Percentiles rank a stretch among this genome's conserved stretches.
Conservation (phyloP, 1,140 invertebrate genomes). For the Anastatus disparis region DNA sequence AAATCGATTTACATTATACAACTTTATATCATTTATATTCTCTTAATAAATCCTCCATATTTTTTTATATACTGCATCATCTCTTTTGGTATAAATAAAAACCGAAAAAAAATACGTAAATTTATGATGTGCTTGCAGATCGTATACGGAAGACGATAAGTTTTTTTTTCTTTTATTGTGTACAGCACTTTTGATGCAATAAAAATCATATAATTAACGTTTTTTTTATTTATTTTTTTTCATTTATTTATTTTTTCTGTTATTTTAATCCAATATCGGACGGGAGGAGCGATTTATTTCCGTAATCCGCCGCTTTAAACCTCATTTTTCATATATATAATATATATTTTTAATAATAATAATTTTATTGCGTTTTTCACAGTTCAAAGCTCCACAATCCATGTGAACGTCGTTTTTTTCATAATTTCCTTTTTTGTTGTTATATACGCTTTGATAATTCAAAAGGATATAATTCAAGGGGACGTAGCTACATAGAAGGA, state of each 20-base stretch:
- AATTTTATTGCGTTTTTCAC: slow-evolving; percentile 5
- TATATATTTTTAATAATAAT: slow-evolving; percentile 17
- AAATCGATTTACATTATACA: too few species aligned
- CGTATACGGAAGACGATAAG: slow-evolving; percentile 37
- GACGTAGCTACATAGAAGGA: background rate
- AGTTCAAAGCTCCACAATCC: too few species aligned
- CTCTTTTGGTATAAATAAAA: too few species aligned
- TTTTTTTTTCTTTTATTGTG: slow-evolving; percentile 26
- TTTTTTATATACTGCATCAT: too few species aligned
- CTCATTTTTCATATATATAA: background rate
- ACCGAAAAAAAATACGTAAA: too few species aligned
- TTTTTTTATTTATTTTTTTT: background rate
- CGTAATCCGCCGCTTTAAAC: slow-evolving; percentile 9
- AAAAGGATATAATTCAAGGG: background rate
- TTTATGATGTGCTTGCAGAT: background rate
- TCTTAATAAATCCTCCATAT: too few species aligned
- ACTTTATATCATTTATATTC: too few species aligned
- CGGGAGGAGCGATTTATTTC: slow-evolving; percentile 35
- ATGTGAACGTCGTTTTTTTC: too few species aligned
- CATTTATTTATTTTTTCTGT: background rate
- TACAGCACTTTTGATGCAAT: slow-evolving; percentile 14
- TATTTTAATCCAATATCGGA: slow-evolving; percentile 9
- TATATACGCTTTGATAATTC: too few species aligned
- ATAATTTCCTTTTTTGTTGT: too few species aligned
- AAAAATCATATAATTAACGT: background rate